Percentiles rank a stretch among this genome's conserved stretches.
Evolutionary conservation across 1,140 invertebrate species (phyloP).

Genomic region (Listronotus oregonensis): DNA sequence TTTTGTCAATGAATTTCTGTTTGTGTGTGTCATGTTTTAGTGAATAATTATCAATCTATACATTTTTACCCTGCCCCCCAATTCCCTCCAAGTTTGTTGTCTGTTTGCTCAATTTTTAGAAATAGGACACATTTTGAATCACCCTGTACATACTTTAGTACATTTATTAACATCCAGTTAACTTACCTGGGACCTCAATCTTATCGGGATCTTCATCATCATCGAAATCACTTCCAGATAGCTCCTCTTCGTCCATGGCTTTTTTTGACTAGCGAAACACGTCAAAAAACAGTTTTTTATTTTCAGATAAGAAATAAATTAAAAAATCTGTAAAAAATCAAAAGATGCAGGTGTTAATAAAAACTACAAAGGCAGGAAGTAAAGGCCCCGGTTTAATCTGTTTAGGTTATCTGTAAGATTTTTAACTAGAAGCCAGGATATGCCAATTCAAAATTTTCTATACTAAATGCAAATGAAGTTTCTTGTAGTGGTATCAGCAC

Average conservation of each 20-base stretch:
- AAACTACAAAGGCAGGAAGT: background rate
- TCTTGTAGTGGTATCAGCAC: no score
- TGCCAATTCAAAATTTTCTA: no score
- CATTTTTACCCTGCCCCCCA: no score
- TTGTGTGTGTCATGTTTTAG: no score
- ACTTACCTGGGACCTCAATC: constrained; percentile 83
- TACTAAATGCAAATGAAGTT: no score
- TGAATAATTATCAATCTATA: no score
- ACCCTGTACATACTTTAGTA: no score
- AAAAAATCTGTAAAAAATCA: constrained; percentile 32
- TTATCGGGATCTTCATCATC: constrained; percentile 89
- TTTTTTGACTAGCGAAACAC: constrained; percentile 46
- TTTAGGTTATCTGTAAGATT: background rate
- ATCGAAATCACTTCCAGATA: constrained; percentile 80
- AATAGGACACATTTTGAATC: no score
- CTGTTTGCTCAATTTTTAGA: no score
- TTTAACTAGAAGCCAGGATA: no score
- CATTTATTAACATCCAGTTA: constrained; percentile 12
- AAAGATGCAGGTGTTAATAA: background rate
- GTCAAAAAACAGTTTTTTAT: constrained; percentile 30
- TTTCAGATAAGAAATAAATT: constrained; percentile 15
- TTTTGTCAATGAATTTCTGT: no score
- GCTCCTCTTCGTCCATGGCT: constrained; percentile 64
- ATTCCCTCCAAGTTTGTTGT: no score
- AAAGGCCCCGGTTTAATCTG: constrained; percentile 16